Conservation (phyloP, 2,888 invertebrate species). For the Griposia aprilina region DNA sequence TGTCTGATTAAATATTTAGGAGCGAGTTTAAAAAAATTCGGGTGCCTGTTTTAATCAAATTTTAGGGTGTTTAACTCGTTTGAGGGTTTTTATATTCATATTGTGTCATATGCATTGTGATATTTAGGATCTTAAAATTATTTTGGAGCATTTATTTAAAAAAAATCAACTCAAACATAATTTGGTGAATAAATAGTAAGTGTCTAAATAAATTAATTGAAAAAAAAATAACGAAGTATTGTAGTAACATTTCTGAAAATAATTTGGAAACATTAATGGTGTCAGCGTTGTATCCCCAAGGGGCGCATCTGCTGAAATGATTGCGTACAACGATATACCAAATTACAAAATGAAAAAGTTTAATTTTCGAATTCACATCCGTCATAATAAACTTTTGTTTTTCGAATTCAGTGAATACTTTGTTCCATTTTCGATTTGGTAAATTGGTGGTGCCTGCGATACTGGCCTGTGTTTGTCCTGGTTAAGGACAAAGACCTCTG, state of each 20-base stretch:
- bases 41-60: conserved; percentile 34
- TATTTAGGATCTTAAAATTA: neutral
- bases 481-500: conserved; percentile 3
- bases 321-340: conserved; percentile 6
- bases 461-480: neutral
- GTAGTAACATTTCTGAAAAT: conserved; percentile 21
- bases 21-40: conserved; percentile 10
- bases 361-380: conserved; percentile 23
- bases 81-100: neutral
- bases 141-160: neutral
- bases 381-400: conserved; percentile 27
- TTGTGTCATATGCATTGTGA: neutral
- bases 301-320: conserved; percentile 1
- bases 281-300: conserved; percentile 11
- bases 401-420: neutral
- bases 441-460: fast-evolving
- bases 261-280: conserved; percentile 34
- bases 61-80: neutral
- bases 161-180: neutral
- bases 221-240: neutral
- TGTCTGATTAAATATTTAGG: conserved; percentile 46
- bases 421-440: neutral
- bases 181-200: neutral
- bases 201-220: neutral
- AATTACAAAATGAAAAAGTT: conserved; percentile 39